A percentile compares a stretch with the other conserved stretches of the same genome.
phyloP scores from a whole-genome alignment of 2,797 vertebrate species.

The Tauraco hartlaubi region DNA sequence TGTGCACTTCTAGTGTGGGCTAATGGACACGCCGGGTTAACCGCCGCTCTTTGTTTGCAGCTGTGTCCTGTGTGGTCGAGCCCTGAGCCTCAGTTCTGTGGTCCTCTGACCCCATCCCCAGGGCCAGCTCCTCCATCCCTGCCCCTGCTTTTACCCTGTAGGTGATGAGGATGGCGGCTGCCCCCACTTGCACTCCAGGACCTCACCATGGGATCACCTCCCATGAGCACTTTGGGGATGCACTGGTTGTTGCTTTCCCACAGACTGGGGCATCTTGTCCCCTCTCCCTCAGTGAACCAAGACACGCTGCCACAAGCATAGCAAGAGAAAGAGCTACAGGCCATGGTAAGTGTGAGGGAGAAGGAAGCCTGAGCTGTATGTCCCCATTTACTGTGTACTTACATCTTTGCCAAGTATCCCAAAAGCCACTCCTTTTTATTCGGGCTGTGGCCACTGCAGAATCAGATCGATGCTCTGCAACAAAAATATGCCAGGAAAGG shows the following conservation, averaged over 20 bases:
- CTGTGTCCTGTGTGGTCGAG: background rate
- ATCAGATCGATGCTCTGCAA: accelerated
- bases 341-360: background rate
- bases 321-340: background rate
- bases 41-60: accelerated
- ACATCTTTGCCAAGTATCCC: background rate
- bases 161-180: background rate
- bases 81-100: background rate
- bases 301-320: accelerated
- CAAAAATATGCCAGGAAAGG: background rate
- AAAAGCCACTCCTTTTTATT: background rate
- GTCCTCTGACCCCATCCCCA: background rate
- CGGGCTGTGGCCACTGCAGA: background rate
- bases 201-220: accelerated
- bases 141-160: background rate
- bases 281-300: background rate
- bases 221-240: accelerated
- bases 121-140: background rate
- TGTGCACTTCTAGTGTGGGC: accelerated
- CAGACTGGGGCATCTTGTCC: background rate
- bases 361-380: background rate
- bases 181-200: too few species aligned
- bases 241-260: background rate
- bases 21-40: background rate
- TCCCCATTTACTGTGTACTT: background rate